Evolutionary conservation across 2,888 invertebrate genomes (phyloP).

Genomic region (Proisotoma minuta): DNA sequence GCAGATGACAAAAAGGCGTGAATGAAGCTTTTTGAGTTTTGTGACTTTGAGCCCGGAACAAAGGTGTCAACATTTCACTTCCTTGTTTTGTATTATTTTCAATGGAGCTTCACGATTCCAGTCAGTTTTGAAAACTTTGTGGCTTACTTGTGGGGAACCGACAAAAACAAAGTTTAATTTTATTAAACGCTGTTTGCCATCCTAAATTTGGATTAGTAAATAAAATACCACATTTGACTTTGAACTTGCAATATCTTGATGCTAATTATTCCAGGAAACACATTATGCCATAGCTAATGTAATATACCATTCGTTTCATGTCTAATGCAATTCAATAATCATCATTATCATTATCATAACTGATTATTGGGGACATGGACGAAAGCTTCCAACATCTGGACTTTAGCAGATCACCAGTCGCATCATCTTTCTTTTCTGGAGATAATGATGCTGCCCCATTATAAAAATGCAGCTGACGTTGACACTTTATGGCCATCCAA

Average conservation of each 20-base stretch:
- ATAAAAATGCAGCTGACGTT: background rate
- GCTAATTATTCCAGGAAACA: too few relatives aligned
- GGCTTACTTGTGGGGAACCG: too few relatives aligned
- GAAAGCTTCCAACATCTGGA: background rate
- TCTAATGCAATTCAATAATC: background rate
- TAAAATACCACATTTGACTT: too few relatives aligned
- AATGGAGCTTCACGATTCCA: too few relatives aligned
- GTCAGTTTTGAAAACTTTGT: too few relatives aligned
- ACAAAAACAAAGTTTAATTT: background rate
- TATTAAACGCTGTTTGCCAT: too few relatives aligned
- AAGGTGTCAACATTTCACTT: background rate
- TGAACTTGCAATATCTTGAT: too few relatives aligned
- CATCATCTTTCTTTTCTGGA: background rate
- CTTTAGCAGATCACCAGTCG: background rate
- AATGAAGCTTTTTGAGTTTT: background rate
- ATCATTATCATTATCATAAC: background rate
- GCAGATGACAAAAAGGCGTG: slow-evolving; percentile 13
- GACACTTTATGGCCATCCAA: background rate
- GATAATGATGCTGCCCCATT: background rate
- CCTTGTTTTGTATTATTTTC: too few relatives aligned
- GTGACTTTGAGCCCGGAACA: background rate
- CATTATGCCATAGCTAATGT: too few relatives aligned
- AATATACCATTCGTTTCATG: too few relatives aligned
- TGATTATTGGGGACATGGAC: background rate
- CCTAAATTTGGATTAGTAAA: too few relatives aligned